Evolutionary conservation across 2,888 invertebrate genomes (phyloP).

Genomic region (Drosophila meridiana): DNA sequence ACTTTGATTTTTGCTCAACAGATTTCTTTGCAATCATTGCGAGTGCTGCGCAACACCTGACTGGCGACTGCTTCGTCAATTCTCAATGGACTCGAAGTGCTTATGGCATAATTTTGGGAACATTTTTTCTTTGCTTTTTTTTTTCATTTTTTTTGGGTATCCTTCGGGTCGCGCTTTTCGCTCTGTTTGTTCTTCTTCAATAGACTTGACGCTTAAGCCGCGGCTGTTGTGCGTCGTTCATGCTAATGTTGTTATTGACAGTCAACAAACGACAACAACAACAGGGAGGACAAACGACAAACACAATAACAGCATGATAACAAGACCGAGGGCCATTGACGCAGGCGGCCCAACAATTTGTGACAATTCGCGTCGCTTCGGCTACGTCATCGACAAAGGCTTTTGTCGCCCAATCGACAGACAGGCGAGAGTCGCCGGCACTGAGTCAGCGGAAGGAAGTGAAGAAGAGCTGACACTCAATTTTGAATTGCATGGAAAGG

Average conservation of each 20-base stretch:
- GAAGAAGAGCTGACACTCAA: slow-evolving; percentile 51
- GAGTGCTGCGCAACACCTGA: slow-evolving; percentile 36
- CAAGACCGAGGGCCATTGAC: slow-evolving; percentile 33
- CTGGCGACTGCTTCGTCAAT: slow-evolving; percentile 27
- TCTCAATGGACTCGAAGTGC: slow-evolving; percentile 50
- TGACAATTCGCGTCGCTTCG: slow-evolving; percentile 43
- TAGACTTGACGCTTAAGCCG: slow-evolving; percentile 37
- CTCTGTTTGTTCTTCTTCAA: slow-evolving; percentile 54
- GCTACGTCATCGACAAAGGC: slow-evolving; percentile 9
- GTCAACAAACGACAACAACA: slow-evolving; percentile 33
- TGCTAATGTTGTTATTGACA: slow-evolving; percentile 48
- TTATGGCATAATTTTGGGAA: slow-evolving; percentile 55
- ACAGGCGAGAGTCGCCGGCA: not conserved
- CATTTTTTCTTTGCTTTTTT: slow-evolving; percentile 21
- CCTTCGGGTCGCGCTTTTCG: slow-evolving; percentile 16
- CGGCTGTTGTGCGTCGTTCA: slow-evolving; percentile 5
- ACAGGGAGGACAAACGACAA: slow-evolving; percentile 13
- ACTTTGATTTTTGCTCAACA: not conserved
- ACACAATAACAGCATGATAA: slow-evolving; percentile 28
- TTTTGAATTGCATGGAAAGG: slow-evolving; percentile 31
- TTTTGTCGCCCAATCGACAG: slow-evolving; percentile 38
- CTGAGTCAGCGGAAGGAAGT: slow-evolving; percentile 20
- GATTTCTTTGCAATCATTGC: slow-evolving; percentile 23
- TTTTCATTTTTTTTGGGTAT: not conserved
- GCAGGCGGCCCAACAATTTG: slow-evolving; percentile 57